Evolutionary conservation across 2,797 vertebrate genomes (phyloP).

Genomic region (Microctenopoma lineatum): DNA sequence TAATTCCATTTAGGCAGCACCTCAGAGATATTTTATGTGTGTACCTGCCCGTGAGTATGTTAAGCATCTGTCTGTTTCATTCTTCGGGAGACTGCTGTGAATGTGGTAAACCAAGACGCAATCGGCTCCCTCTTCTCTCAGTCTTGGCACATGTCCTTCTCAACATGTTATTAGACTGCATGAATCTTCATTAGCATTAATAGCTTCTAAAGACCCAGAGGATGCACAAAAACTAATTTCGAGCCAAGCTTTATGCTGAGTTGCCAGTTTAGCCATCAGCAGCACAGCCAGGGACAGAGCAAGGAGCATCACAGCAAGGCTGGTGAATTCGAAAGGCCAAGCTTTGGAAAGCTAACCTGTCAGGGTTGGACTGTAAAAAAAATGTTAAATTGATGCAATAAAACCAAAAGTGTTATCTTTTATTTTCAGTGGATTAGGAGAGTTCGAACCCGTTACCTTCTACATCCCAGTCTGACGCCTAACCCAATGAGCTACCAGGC

Average conservation of each 20-base stretch:
- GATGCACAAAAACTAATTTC: conserved; percentile 61
- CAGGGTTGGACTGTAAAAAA: too few relatives aligned
- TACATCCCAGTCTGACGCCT: too few relatives aligned
- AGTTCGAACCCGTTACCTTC: too few relatives aligned
- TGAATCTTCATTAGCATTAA: conserved; percentile 76
- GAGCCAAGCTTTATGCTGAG: conserved; percentile 43
- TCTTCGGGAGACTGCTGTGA: conserved; percentile 5
- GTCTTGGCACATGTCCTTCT: conserved; percentile 50
- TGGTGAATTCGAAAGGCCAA: not conserved
- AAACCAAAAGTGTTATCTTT: too few relatives aligned
- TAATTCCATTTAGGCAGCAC: conserved; percentile 35
- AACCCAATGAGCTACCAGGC: too few relatives aligned
- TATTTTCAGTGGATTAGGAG: not conserved
- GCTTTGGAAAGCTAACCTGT: too few relatives aligned
- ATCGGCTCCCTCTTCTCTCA: conserved; percentile 24
- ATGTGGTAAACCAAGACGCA: conserved; percentile 13
- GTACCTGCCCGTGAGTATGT: conserved; percentile 4
- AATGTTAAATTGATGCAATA: too few relatives aligned
- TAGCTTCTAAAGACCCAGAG: conserved; percentile 68
- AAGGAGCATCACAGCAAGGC: not conserved
- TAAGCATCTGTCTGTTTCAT: not conserved
- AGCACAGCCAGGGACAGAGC: conserved; percentile 19
- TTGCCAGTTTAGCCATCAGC: conserved; percentile 17
- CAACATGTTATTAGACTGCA: conserved; percentile 63
- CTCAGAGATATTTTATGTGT: conserved; percentile 26